Percentiles rank a stretch among this genome's conserved stretches.
phyloP scores from a whole-genome alignment of 2,113 vertebrate genomes.

The Chiloscyllium plagiosum region DNA sequence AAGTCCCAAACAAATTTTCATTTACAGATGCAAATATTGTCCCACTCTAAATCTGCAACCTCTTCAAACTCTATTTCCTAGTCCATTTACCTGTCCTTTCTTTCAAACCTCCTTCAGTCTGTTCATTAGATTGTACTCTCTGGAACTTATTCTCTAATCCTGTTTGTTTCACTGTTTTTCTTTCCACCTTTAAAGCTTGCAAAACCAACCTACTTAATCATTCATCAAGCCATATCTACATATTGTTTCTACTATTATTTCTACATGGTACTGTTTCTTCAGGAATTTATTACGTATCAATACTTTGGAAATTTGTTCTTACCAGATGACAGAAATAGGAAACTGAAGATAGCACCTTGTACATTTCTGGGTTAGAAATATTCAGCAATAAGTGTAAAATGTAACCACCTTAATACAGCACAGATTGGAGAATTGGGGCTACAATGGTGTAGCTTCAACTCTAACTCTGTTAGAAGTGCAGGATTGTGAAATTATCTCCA shows the following conservation, averaged over 20 bases:
- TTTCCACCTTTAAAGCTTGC: not conserved
- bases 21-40: not conserved
- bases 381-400: not conserved
- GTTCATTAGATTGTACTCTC: not conserved
- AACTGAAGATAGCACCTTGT: not conserved
- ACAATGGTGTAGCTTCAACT: not conserved
- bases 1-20: not conserved
- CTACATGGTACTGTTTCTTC: not conserved
- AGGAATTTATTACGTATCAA: not conserved
- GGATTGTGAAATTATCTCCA: not conserved
- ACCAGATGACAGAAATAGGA: not conserved
- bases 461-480: not conserved
- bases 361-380: not conserved
- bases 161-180: not conserved
- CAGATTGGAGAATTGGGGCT: not conserved
- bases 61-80: not conserved
- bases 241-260: not conserved
- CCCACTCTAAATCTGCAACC: not conserved
- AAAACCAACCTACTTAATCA: not conserved
- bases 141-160: not conserved
- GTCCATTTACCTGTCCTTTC: not conserved
- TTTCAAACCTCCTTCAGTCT: not conserved
- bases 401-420: not conserved
- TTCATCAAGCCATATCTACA: not conserved
- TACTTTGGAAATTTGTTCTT: not conserved